Evolutionary conservation across 2,113 vertebrate genomes (phyloP).

Genomic region (Dasyurus viverrinus): DNA sequence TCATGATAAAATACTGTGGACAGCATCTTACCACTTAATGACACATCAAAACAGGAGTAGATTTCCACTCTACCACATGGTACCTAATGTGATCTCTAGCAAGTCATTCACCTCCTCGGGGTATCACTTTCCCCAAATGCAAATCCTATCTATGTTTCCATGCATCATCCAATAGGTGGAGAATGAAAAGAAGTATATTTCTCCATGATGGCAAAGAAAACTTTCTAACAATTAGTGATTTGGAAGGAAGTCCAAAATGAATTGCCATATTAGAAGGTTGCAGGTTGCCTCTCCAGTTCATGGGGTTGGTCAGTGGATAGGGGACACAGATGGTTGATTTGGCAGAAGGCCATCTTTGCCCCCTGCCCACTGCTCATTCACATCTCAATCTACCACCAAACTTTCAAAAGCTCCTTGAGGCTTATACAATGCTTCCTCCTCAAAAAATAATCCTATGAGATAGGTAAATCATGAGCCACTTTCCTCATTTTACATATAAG

Average conservation of each 20-base stretch:
- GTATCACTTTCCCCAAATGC: background rate
- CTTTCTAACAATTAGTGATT: background rate
- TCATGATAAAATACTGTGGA: background rate
- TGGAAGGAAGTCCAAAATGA: background rate
- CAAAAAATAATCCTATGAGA: background rate
- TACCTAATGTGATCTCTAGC: background rate
- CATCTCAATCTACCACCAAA: background rate
- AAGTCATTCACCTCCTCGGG: background rate
- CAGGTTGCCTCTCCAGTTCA: background rate
- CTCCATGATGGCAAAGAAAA: background rate
- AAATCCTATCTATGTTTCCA: background rate
- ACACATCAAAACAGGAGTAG: background rate
- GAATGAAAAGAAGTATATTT: background rate
- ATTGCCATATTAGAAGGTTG: background rate
- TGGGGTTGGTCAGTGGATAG: background rate
- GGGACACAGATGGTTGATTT: background rate
- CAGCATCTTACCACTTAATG: background rate
- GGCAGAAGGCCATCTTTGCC: background rate
- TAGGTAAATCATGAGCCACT: background rate
- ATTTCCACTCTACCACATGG: background rate
- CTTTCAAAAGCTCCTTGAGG: background rate
- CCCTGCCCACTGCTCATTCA: background rate
- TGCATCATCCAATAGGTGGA: background rate
- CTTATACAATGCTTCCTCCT: background rate
- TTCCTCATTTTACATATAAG: background rate